Evolutionary conservation across 92 coral and sea anemone species (phyloP).

Genomic region (Heteractis magnifica): DNA sequence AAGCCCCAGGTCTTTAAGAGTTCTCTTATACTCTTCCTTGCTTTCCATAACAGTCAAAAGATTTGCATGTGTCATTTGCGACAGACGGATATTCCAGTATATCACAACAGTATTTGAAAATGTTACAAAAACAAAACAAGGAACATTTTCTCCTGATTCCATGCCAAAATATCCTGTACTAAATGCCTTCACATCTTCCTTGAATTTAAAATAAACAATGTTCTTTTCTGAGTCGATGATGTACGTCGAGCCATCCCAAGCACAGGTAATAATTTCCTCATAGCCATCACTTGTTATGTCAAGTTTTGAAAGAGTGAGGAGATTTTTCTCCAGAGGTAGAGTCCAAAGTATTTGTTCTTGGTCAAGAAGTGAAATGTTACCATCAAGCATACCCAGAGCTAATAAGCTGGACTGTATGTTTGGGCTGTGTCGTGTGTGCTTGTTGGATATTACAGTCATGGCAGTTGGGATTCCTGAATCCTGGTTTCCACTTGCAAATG

Average conservation of each 20-base stretch:
- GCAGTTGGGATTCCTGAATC: conserved; percentile 67
- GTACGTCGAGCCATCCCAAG: conserved; percentile 85
- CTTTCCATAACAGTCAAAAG: conserved; percentile 47
- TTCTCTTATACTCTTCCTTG: conserved; percentile 16
- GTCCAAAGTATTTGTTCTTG: conserved; percentile 78
- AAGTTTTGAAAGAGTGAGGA: conserved; percentile 82
- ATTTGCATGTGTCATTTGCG: conserved; percentile 60
- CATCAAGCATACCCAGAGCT: conserved; percentile 81
- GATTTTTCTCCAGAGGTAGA: conserved; percentile 61
- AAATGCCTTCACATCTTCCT: conserved; percentile 83
- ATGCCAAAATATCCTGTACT: conserved; percentile 76
- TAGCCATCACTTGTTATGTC: conserved; percentile 82
- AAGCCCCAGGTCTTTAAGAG: conserved; percentile 31
- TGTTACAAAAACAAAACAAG: conserved; percentile 88
- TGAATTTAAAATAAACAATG: conserved; percentile 78
- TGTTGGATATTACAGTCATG: conserved; percentile 43
- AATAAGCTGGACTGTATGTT: conserved; percentile 36
- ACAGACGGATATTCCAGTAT: conserved; percentile 70
- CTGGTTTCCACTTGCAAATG: conserved; percentile 20
- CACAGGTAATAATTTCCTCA: conserved; percentile 78
- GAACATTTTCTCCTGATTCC: conserved; percentile 55
- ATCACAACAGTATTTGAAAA: conserved; percentile 76
- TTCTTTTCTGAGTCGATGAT: conserved; percentile 78
- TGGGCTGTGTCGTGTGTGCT: conserved; percentile 24
- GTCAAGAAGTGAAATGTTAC: conserved; percentile 63